Percentiles rank a stretch among this genome's conserved stretches.
Evolutionary conservation across 2,113 vertebrate genomes (phyloP).

Genomic region (Poicephalus meyeri): DNA sequence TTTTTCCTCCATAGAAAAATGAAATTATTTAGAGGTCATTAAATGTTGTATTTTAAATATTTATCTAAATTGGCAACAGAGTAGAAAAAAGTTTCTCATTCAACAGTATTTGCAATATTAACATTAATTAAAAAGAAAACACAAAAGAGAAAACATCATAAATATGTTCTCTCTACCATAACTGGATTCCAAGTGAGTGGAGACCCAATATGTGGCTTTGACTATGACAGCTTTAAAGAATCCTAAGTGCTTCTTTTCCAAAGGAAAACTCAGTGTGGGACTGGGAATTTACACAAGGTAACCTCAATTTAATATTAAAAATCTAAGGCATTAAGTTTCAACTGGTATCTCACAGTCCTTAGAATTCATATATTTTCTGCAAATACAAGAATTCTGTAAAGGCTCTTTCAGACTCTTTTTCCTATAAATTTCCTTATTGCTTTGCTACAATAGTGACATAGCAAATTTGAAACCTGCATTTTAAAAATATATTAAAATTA

Average conservation of each 20-base stretch:
- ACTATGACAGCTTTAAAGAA: not conserved
- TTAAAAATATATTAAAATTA: not conserved
- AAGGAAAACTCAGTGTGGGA: not conserved
- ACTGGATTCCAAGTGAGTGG: not conserved
- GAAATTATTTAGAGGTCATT: not conserved
- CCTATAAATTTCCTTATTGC: not conserved
- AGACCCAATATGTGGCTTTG: not conserved
- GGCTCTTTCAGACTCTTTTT: not conserved
- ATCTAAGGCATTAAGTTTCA: not conserved
- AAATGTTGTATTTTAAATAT: not conserved
- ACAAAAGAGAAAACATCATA: not conserved
- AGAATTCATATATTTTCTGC: not conserved
- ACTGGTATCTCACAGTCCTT: not conserved
- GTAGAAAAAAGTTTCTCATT: not conserved
- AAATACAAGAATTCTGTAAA: not conserved
- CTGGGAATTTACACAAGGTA: not conserved
- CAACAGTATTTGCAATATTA: not conserved
- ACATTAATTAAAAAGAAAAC: not conserved
- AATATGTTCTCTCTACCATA: not conserved
- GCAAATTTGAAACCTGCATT: not conserved
- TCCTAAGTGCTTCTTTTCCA: not conserved
- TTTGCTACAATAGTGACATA: not conserved
- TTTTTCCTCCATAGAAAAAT: not conserved
- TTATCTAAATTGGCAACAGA: not conserved
- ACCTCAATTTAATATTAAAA: not conserved